Evolutionary conservation across 2,888 invertebrate species (phyloP).

Genomic region (Boloria selene): DNA sequence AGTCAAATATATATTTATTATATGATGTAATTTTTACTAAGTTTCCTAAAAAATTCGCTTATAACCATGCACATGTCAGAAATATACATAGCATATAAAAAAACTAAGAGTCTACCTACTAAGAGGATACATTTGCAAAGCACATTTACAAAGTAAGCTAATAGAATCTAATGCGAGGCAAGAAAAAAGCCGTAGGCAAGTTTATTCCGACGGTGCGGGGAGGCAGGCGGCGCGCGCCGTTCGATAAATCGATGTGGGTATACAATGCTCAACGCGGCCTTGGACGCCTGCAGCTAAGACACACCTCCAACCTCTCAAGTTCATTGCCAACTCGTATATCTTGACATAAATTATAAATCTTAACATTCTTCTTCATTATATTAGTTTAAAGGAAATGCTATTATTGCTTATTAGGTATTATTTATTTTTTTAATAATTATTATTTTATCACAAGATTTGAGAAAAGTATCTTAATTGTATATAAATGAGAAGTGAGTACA

Average conservation of each 20-base stretch:
- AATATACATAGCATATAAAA: not conserved
- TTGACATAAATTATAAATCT: constrained; percentile 37
- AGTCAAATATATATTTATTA: too few species aligned
- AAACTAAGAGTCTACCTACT: not conserved
- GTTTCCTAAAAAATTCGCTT: too few species aligned
- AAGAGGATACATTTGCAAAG: constrained; percentile 20
- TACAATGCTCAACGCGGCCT: constrained; percentile 75
- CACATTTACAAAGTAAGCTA: constrained; percentile 33
- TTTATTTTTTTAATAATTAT: not conserved
- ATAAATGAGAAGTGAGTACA: too few species aligned
- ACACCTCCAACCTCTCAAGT: constrained; percentile 76
- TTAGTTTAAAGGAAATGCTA: not conserved
- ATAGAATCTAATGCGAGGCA: constrained; percentile 35
- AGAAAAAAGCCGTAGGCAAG: constrained; percentile 47
- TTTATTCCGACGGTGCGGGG: constrained; percentile 50
- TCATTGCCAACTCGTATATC: constrained; percentile 69
- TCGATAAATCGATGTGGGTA: constrained; percentile 79
- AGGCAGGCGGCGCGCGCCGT: constrained; percentile 72
- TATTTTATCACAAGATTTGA: too few species aligned
- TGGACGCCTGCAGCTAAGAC: constrained; percentile 74
- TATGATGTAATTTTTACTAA: too few species aligned
- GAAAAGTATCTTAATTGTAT: too few species aligned
- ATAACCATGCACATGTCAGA: not conserved
- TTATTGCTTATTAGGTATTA: not conserved
- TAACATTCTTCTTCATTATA: not conserved